Conservation (phyloP, 2,888 invertebrate genomes). For the Shargacucullia verbasci region DNA sequence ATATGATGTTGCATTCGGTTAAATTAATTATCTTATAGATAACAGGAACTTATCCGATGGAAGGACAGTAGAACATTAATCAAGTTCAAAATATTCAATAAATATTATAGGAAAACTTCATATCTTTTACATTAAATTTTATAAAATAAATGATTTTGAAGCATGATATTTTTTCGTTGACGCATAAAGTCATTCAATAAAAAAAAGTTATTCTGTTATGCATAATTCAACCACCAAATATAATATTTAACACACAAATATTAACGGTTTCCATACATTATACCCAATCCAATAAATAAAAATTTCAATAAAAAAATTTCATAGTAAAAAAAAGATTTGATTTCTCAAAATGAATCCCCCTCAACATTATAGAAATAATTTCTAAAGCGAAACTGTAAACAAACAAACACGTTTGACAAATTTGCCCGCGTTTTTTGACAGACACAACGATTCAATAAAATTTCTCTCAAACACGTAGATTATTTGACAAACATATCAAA, state of each 20-base stretch:
- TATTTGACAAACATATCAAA: too few relatives aligned
- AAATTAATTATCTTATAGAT: constrained; percentile 27
- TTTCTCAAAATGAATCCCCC: background rate
- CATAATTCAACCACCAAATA: constrained; percentile 6
- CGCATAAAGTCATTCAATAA: too few relatives aligned
- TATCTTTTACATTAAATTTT: background rate
- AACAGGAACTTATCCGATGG: constrained; percentile 40
- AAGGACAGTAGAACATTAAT: constrained; percentile 8
- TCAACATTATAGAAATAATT: constrained; percentile 7
- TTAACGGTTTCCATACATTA: constrained; percentile 5
- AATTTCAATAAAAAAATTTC: constrained; percentile 3
- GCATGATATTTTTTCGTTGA: too few relatives aligned
- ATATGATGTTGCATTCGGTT: background rate
- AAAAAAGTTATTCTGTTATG: background rate
- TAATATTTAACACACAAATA: constrained; percentile 1
- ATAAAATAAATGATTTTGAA: too few relatives aligned
- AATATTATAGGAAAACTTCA: background rate
- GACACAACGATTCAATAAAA: too few relatives aligned
- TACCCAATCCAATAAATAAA: constrained; percentile 20
- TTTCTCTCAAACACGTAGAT: too few relatives aligned
- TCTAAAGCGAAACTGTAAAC: too few relatives aligned
- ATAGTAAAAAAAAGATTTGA: constrained; percentile 4
- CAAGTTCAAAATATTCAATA: background rate
- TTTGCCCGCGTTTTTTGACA: too few relatives aligned
- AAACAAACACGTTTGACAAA: too few relatives aligned